These are phyloP conservation scores for Rachycentron canadum DNA, from an alignment of 2,797 vertebrate species.

Conservation along the genomic window DNA sequence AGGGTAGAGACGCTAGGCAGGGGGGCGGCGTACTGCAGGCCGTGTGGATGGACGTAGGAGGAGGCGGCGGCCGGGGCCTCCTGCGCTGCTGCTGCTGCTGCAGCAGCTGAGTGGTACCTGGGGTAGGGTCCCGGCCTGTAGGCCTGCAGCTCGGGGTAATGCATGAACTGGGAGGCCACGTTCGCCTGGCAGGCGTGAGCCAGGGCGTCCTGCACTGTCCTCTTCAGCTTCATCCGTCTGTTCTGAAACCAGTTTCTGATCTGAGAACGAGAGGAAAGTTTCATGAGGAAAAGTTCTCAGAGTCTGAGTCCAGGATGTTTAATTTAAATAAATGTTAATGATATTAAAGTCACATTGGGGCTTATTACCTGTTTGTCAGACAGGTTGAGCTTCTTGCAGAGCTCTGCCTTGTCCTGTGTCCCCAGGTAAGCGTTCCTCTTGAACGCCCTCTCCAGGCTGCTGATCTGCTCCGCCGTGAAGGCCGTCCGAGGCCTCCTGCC, in stretches of 20 bases:
- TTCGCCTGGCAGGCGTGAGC: constrained; percentile 84
- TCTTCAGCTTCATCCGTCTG: constrained; percentile 88
- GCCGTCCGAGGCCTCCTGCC: constrained; percentile 85
- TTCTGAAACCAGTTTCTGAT: constrained; percentile 91
- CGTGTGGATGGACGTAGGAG: constrained; percentile 71
- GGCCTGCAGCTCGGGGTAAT: constrained; percentile 81
- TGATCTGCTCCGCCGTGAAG: constrained; percentile 86
- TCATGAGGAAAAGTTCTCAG: neutral
- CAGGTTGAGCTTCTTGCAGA: constrained; percentile 84
- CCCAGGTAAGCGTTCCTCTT: constrained; percentile 87
- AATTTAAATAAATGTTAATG: too few species aligned
- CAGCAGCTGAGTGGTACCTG: constrained; percentile 59
- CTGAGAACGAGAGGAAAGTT: constrained; percentile 49
- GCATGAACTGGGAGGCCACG: constrained; percentile 80
- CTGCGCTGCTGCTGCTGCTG: constrained; percentile 8
- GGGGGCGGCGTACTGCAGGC: constrained; percentile 72
- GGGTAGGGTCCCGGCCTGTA: constrained; percentile 78
- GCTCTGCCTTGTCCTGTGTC: constrained; percentile 85
- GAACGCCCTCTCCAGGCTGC: constrained; percentile 84
- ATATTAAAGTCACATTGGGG: too few species aligned
- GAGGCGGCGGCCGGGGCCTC: constrained; percentile 54
- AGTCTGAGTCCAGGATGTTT: too few species aligned
- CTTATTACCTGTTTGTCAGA: constrained; percentile 86
- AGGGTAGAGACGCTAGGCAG: constrained; percentile 42
- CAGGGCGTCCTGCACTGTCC: constrained; percentile 85